Evolutionary conservation across 1,140 invertebrate species (phyloP).

Genomic region (Drosophila ficusphila): DNA sequence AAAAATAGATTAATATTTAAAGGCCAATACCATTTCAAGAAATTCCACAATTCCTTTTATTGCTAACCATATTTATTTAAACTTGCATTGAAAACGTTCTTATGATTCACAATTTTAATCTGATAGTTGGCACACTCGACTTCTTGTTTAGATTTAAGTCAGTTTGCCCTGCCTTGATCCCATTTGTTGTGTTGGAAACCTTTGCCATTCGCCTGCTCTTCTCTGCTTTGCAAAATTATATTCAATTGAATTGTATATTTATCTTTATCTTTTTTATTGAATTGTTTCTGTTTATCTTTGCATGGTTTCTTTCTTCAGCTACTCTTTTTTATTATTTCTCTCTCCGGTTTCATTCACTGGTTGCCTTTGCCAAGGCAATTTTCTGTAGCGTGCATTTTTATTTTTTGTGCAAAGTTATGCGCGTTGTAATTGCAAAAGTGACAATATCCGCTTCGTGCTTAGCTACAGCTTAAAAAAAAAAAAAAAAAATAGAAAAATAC

Average conservation of each 20-base stretch:
- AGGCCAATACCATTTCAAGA: too few species aligned
- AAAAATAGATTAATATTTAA: too few species aligned
- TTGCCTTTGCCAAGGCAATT: slow-evolving; percentile 48
- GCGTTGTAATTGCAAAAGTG: slow-evolving; percentile 65
- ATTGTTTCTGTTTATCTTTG: slow-evolving; percentile 38
- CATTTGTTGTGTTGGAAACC: slow-evolving; percentile 19
- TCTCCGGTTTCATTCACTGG: slow-evolving; percentile 39
- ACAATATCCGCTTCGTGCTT: slow-evolving; percentile 67
- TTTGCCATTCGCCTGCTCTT: slow-evolving; percentile 2
- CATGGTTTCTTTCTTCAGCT: slow-evolving; percentile 11
- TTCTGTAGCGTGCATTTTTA: slow-evolving; percentile 38
- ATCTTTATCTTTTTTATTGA: slow-evolving; percentile 31
- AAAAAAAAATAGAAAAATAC: slow-evolving; percentile 17
- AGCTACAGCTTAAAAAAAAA: slow-evolving; percentile 33
- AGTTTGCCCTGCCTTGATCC: slow-evolving; percentile 16
- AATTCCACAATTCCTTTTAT: too few species aligned
- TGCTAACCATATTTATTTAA: too few species aligned
- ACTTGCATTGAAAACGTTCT: background rate
- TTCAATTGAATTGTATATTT: slow-evolving; percentile 37
- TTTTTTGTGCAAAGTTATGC: slow-evolving; percentile 57
- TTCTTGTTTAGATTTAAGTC: slow-evolving; percentile 23
- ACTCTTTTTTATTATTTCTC: background rate
- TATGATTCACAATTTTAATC: slow-evolving; percentile 1
- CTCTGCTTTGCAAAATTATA: slow-evolving; percentile 19
- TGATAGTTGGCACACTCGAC: slow-evolving; percentile 12